Conservation (phyloP, 2,888 invertebrate genomes). For the Drosophila setosimentum region DNA sequence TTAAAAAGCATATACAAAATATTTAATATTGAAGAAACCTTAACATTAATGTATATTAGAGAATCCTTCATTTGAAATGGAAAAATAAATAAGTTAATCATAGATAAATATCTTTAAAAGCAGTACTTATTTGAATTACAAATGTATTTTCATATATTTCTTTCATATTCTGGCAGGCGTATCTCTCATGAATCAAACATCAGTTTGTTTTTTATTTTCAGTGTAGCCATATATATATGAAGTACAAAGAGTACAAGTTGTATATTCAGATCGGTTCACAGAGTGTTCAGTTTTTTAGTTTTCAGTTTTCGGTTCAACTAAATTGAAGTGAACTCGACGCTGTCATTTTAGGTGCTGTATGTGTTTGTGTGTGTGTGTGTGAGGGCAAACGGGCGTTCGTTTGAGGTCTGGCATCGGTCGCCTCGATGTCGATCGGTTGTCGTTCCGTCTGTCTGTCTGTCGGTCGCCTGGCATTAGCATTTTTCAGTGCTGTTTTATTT, state of each 20-base stretch:
- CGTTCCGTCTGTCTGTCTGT: constrained; percentile 44
- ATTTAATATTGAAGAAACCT: neutral
- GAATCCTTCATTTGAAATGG: neutral
- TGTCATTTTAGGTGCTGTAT: constrained; percentile 69
- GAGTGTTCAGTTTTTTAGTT: constrained; percentile 8
- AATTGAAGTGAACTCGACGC: constrained; percentile 75
- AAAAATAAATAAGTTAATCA: neutral
- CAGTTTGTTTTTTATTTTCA: constrained; percentile 34
- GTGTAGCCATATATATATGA: constrained; percentile 25
- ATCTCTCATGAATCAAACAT: neutral
- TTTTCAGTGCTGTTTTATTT: constrained; percentile 80
- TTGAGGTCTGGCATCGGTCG: constrained; percentile 79
- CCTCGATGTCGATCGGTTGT: constrained; percentile 73
- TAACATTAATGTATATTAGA: neutral
- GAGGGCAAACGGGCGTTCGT: constrained; percentile 78
- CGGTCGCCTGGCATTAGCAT: constrained; percentile 76
- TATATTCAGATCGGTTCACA: constrained; percentile 74
- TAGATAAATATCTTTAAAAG: neutral
- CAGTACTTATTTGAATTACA: neutral
- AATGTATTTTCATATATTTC: neutral
- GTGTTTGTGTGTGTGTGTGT: constrained; percentile 55
- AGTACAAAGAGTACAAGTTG: constrained; percentile 15
- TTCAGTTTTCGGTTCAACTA: constrained; percentile 62
- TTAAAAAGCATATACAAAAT: neutral
- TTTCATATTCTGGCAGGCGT: neutral